Conservation (phyloP, 2,797 vertebrate species). For the Synanceia verrucosa region DNA sequence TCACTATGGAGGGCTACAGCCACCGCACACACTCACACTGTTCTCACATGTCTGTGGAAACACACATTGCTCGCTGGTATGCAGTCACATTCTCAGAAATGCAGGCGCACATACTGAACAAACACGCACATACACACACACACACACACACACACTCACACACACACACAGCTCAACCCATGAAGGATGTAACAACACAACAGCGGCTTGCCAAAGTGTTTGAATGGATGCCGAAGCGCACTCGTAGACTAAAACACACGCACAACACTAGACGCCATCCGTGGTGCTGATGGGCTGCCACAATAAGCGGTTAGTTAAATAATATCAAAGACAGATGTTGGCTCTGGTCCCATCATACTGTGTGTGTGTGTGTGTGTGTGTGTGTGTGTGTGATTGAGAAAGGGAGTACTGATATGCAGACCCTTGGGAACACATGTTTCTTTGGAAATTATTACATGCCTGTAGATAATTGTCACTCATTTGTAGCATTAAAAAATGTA, state of each 20-base stretch:
- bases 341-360: slow-evolving; percentile 67
- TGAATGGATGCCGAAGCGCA: slow-evolving; percentile 59
- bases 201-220: slow-evolving; percentile 65
- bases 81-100: slow-evolving; percentile 78
- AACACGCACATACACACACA: slow-evolving; percentile 25
- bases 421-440: slow-evolving; percentile 45
- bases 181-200: slow-evolving; percentile 71
- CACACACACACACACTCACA: slow-evolving; percentile 26
- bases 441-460: slow-evolving; percentile 30
- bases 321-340: slow-evolving; percentile 85
- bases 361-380: slow-evolving; percentile 53
- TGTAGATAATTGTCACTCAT: slow-evolving; percentile 27
- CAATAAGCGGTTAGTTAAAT: slow-evolving; percentile 81
- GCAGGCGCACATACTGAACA: slow-evolving; percentile 56
- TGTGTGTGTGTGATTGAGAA: slow-evolving; percentile 51
- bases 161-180: slow-evolving; percentile 32
- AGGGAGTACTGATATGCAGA: slow-evolving; percentile 48
- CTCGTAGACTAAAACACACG: slow-evolving; percentile 69
- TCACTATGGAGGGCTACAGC: slow-evolving; percentile 72
- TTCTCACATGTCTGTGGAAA: slow-evolving; percentile 81
- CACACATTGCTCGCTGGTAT: slow-evolving; percentile 76
- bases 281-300: slow-evolving; percentile 78
- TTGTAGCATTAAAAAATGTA: slow-evolving; percentile 19
- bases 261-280: slow-evolving; percentile 72
- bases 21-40: slow-evolving; percentile 77